Conservation (phyloP, 2,113 vertebrate species). For the Salvator merianae region DNA sequence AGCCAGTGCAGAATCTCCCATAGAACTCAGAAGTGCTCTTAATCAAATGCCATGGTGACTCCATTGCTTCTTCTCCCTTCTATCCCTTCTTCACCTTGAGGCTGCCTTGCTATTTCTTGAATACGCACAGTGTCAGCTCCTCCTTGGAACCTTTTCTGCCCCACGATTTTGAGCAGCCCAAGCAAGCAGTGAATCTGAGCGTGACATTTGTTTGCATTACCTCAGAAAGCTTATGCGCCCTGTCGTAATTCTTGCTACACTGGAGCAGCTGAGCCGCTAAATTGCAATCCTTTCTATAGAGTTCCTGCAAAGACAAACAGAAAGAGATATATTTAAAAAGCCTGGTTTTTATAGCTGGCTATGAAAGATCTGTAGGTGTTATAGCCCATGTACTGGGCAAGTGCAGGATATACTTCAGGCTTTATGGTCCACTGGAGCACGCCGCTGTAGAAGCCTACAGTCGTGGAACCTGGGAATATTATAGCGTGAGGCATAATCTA, state of each 20-base stretch:
- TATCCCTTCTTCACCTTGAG: neutral
- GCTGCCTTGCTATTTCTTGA: neutral
- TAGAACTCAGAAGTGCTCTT: too few species aligned
- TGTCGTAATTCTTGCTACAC: constrained; percentile 91
- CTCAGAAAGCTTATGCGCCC: constrained; percentile 91
- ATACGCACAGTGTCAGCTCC: neutral
- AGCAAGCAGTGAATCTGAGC: neutral
- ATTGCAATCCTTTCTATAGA: constrained; percentile 97
- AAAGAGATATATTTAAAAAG: constrained; percentile 7
- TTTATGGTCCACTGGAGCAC: neutral
- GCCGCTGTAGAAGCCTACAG: neutral
- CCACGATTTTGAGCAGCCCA: neutral
- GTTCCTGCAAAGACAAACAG: constrained; percentile 79
- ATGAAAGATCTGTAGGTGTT: neutral
- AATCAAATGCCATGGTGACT: too few species aligned
- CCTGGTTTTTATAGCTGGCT: constrained; percentile 28
- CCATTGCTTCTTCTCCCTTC: neutral
- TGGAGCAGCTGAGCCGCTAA: constrained; percentile 94
- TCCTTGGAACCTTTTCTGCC: neutral
- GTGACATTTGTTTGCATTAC: constrained; percentile 70
- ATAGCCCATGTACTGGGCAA: neutral
- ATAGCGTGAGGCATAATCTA: neutral
- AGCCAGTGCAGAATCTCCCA: too few species aligned
- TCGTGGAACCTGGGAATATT: neutral
- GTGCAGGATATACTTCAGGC: constrained; percentile 12